phyloP scores from a whole-genome alignment of 2,113 vertebrate species.

The Zosterops pallidus region DNA sequence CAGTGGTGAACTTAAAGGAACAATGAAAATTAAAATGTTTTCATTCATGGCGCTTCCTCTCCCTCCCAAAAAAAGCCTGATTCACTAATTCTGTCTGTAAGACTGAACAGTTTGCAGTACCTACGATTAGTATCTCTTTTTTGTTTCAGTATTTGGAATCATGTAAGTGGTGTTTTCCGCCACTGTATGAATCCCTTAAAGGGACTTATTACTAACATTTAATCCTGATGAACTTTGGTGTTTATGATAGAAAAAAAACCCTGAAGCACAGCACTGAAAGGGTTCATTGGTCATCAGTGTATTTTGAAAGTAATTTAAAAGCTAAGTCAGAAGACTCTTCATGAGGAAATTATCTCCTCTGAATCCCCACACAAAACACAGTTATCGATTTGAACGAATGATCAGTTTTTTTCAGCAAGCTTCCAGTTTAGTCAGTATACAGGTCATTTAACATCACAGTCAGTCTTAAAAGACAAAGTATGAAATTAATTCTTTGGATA shows the following conservation, averaged over 20 bases:
- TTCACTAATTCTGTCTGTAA: background rate
- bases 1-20: fast-evolving
- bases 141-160: background rate
- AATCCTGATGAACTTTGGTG: background rate
- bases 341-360: background rate
- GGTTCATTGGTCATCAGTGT: background rate
- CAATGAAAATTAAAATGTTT: background rate
- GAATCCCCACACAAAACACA: background rate
- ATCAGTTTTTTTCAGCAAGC: background rate
- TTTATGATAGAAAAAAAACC: background rate
- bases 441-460: background rate
- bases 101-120: fast-evolving
- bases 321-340: background rate
- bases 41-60: background rate
- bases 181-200: background rate
- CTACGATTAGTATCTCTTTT: background rate
- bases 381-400: background rate
- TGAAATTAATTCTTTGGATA: background rate
- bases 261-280: background rate
- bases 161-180: background rate
- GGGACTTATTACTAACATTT: background rate
- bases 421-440: background rate
- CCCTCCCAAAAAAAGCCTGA: background rate
- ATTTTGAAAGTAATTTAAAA: background rate
- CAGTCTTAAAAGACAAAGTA: background rate